Base-by-base conservation (phyloP, 2,888 invertebrate genomes). In the Dimorphilus gyrociliatus region DNA sequence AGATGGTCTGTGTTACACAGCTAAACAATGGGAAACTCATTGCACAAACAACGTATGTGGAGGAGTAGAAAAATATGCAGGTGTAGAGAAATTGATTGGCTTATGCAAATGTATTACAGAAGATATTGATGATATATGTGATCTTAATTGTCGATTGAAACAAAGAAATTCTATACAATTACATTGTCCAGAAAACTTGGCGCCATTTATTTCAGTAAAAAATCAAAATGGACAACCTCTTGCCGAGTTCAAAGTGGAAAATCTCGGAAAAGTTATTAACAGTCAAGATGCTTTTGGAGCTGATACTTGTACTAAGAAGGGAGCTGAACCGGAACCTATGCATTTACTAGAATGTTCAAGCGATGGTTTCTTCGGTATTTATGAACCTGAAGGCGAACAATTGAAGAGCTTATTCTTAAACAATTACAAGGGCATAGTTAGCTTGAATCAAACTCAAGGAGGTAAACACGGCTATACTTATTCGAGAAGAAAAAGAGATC, bases 301-400 rank as follows among this genome's bases (percentile, higher is more conserved):
- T 3, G 47, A 48, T 17, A 46, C 47, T 33, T 55, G 55, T 36
- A 35, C 32, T 2, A 26, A 10, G 1, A 23, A 30, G 4, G 50
- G 48, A 23, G 40, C 34, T 17, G 31, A 39, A 1, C 40, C 44
- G 2, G 26, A 29, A 16, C 29, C 44, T 2, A 39, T 54, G 16
- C 36, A 39, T 27, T 19, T 55, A 10, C 33, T 43, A 10, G 45
- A 49, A 24, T 38, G 41, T 38, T 41, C 39, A 4, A 24, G 32
- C 2, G 25, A 29, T 2, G 53, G 53, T 7, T 51, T 56, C 40
- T 28, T 53, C n/a, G 57, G 57, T 4, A 48, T 46, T 5, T 57
- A 57, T 34, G 34, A 48, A 10, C 47, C 50, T 4, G 45, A 52
- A 16, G 38, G 48, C 1, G 16, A 25, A 2, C 29, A 39, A 34